A percentile compares a stretch with the other conserved stretches of the same genome.
Evolutionary conservation across 2,888 invertebrate species (phyloP).

Genomic region (Eurytoma adleriae): DNA sequence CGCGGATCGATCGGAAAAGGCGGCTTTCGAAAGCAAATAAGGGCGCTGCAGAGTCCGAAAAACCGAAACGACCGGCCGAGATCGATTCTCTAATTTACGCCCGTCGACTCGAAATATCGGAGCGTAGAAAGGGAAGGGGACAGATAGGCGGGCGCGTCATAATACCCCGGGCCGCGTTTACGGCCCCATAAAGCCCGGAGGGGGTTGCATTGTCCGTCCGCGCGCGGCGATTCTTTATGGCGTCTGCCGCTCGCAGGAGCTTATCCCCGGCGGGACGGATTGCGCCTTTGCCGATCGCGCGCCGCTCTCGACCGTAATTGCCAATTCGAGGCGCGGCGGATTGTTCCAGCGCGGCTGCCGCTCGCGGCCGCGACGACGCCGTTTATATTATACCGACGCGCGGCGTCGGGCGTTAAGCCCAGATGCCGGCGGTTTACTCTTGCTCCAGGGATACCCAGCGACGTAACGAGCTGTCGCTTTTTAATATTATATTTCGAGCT

Average conservation of each 20-base stretch:
- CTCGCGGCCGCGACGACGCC: background rate
- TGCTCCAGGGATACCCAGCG: background rate
- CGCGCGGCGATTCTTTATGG: slow-evolving; percentile 22
- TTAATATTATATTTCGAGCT: no score
- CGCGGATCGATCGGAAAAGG: no score
- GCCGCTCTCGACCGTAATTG: slow-evolving; percentile 19
- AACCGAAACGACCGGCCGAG: no score
- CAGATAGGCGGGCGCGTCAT: background rate
- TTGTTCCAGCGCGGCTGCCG: background rate
- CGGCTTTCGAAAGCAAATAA: no score
- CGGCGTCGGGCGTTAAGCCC: background rate
- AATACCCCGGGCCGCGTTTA: slow-evolving; percentile 29
- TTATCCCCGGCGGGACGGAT: slow-evolving; percentile 8
- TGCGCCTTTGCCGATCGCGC: slow-evolving; percentile 14
- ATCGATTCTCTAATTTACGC: no score
- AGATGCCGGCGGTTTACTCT: background rate
- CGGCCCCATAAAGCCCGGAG: slow-evolving; percentile 30
- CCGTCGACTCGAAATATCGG: no score
- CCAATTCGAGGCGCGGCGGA: slow-evolving; percentile 5
- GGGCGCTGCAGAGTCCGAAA: no score
- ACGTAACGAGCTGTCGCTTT: no score
- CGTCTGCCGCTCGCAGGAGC: slow-evolving; percentile 1
- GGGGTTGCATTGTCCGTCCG: slow-evolving; percentile 29
- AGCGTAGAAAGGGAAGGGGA: no score
- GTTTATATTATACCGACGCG: slow-evolving; percentile 1